Evolutionary conservation across 35 echinoderm and acorn worm species (phyloP).

Genomic region (Ptychodera flava): DNA sequence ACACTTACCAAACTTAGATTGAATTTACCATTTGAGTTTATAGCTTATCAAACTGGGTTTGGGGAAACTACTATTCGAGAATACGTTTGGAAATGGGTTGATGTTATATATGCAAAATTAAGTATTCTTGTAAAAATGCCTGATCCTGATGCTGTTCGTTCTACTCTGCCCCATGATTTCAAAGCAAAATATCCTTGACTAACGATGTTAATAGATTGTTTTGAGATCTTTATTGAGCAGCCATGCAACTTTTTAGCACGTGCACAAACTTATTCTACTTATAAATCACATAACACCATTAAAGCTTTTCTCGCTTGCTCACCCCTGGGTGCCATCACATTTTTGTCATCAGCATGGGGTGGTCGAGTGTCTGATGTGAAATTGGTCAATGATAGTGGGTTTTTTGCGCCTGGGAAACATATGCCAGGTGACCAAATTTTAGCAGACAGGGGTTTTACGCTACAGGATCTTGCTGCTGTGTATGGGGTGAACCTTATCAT

Average conservation of each 20-base stretch:
- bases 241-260: conserved; percentile 21
- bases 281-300: conserved; percentile 33
- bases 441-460: conserved; percentile 29
- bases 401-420: conserved; percentile 6
- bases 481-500: conserved; percentile 34
- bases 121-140: conserved; percentile 23
- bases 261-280: conserved; percentile 22
- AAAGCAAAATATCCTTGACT: conserved; percentile 25
- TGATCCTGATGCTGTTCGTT: conserved; percentile 9
- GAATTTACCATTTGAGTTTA: conserved; percentile 32
- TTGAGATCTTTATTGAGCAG: conserved; percentile 27
- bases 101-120: conserved; percentile 35
- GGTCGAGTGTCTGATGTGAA: conserved; percentile 28
- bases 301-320: conserved; percentile 32
- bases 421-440: conserved; percentile 37
- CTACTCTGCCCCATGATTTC: conserved; percentile 30
- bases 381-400: conserved; percentile 21
- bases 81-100: conserved; percentile 40
- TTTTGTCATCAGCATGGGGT: conserved; percentile 31
- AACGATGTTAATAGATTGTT: conserved; percentile 42
- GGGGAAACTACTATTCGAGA: conserved; percentile 22
- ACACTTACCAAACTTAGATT: conserved; percentile 14
- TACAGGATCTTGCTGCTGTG: conserved; percentile 25
- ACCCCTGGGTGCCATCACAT: conserved; percentile 29
- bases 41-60: conserved; percentile 12